A percentile compares a stretch with the other conserved stretches of the same genome.
Conservation (phyloP, 2,888 invertebrate genomes). For the Diplazon laetatorius region DNA sequence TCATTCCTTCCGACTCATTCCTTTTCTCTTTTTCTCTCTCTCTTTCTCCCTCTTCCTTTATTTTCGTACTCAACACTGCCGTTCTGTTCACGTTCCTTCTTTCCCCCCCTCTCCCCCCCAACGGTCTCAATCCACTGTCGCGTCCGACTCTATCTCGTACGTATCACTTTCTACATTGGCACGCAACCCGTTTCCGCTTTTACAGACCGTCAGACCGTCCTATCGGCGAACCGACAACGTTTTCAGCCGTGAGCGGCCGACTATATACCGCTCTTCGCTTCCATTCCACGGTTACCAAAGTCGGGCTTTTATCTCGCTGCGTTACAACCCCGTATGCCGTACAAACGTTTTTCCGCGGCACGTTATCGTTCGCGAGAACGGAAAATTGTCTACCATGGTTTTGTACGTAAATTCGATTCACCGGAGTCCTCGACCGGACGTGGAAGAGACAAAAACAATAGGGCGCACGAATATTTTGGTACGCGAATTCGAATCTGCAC, state of each 20-base stretch:
- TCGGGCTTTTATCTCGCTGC: conserved; percentile 14
- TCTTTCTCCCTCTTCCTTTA: conserved; percentile 7
- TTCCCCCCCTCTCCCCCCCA: conserved; percentile 44
- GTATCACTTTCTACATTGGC: conserved; percentile 65
- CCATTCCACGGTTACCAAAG: conserved; percentile 32
- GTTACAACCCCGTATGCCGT: background rate
- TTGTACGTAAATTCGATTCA: conserved; percentile 37
- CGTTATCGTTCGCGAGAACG: conserved; percentile 23
- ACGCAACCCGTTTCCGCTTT: conserved; percentile 42
- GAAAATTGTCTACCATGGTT: conserved; percentile 49
- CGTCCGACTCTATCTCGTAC: conserved; percentile 59
- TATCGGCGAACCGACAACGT: conserved; percentile 26
- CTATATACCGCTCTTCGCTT: background rate
- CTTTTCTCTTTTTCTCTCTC: conserved; percentile 1
- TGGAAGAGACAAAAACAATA: background rate
- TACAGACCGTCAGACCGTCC: background rate
- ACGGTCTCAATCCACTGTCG: conserved; percentile 66
- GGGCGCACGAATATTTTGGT: background rate
- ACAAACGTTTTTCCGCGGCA: background rate
- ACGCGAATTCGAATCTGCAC: no score
- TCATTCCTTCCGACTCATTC: conserved; percentile 10
- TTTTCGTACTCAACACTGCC: conserved; percentile 16
- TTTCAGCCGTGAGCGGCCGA: conserved; percentile 16
- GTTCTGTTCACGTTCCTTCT: conserved; percentile 37
- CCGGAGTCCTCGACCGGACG: background rate